Conservation (phyloP, 2,888 invertebrate species). For the Apodemia zela region DNA sequence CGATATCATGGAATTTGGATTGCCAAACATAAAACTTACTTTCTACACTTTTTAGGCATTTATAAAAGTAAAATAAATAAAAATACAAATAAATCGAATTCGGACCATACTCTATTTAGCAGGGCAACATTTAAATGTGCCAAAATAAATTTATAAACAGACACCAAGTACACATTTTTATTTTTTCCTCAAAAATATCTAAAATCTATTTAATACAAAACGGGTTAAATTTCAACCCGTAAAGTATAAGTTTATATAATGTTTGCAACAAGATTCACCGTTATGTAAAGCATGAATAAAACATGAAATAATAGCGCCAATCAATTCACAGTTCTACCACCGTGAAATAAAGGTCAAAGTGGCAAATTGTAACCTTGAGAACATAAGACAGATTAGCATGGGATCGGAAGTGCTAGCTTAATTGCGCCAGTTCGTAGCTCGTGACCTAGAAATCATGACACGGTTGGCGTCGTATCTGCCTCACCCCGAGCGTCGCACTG, state of each 20-base stretch:
- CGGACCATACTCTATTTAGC: no score
- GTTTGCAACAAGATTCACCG: neutral
- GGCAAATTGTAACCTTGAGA: conserved; percentile 14
- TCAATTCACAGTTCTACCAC: conserved; percentile 6
- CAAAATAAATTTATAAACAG: no score
- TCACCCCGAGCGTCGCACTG: conserved; percentile 52
- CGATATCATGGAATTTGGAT: no score
- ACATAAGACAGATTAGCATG: conserved; percentile 15
- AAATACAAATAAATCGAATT: no score
- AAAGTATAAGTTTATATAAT: neutral
- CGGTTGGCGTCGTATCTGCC: conserved; percentile 42
- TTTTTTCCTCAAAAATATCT: no score
- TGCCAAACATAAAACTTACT: no score
- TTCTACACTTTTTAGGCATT: no score
- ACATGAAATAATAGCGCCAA: conserved; percentile 9
- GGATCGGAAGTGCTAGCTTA: conserved; percentile 15
- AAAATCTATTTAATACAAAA: no score
- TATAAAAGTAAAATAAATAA: no score
- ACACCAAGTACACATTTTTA: no score
- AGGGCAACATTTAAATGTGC: no score
- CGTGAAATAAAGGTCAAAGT: conserved; percentile 4
- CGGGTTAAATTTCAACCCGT: neutral
- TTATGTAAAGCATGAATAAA: conserved; percentile 10
- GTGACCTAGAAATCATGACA: conserved; percentile 28
- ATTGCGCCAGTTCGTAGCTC: conserved; percentile 17